A percentile compares a stretch with the other conserved stretches of the same genome.
These are phyloP conservation scores for Drosophila simulans DNA, from an alignment of 1,140 invertebrate species.

Conservation along the genomic window DNA sequence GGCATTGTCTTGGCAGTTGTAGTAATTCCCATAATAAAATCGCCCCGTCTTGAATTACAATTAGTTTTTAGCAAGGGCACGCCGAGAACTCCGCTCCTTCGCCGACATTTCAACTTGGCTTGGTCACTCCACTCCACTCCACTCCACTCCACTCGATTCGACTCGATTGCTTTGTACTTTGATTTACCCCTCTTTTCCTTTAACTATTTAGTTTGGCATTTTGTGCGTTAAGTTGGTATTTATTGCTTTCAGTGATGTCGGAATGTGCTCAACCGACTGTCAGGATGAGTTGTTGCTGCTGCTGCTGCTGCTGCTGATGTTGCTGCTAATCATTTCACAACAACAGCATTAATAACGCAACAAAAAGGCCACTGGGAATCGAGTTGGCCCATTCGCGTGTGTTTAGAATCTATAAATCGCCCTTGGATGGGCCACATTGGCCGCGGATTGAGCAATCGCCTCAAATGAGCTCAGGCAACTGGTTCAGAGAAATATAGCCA, in stretches of 20 bases:
- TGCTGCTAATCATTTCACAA: constrained; percentile 76
- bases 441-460: constrained; percentile 40
- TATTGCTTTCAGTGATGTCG: constrained; percentile 84
- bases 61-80: constrained; percentile 76
- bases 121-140: constrained; percentile 6
- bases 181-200: constrained; percentile 54
- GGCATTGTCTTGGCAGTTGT: constrained; percentile 68
- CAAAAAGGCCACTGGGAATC: constrained; percentile 61
- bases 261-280: constrained; percentile 73
- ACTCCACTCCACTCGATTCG: neutral
- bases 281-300: constrained; percentile 67
- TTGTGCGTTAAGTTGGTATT: constrained; percentile 85
- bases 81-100: constrained; percentile 13
- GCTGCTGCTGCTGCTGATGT: constrained; percentile 23
- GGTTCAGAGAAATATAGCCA: neutral
- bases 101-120: constrained; percentile 16
- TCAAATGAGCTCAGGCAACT: neutral
- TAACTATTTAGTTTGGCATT: constrained; percentile 84
- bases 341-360: constrained; percentile 72
- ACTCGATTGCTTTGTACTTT: constrained; percentile 17
- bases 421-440: constrained; percentile 28
- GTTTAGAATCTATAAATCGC: constrained; percentile 74
- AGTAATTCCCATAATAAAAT: constrained; percentile 84
- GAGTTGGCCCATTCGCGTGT: constrained; percentile 40
- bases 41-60: constrained; percentile 84